phyloP scores from a whole-genome alignment of 2,113 vertebrate species.

The Aleadryas rufinucha region DNA sequence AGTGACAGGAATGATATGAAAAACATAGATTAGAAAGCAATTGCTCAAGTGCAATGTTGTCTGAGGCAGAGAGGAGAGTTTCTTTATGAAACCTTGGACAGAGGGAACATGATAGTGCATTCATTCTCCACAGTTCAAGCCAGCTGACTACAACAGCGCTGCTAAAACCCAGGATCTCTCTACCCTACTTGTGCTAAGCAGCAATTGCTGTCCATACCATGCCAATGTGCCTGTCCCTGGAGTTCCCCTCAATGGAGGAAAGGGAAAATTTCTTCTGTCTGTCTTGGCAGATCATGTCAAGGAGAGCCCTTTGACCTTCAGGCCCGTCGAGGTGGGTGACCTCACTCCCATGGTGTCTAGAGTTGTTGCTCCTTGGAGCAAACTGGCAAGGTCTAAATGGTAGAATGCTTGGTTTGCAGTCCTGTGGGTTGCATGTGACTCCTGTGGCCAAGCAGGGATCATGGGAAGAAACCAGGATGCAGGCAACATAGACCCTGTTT shows the following conservation, averaged over 20 bases:
- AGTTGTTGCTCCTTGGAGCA: neutral
- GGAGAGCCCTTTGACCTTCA: neutral
- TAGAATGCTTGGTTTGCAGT: neutral
- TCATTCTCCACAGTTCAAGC: neutral
- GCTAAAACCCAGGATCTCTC: neutral
- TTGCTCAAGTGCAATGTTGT: neutral
- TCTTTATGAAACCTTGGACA: neutral
- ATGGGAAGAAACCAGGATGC: neutral
- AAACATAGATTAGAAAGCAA: conserved; percentile 32
- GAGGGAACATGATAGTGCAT: neutral
- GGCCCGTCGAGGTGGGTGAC: rapidly evolving
- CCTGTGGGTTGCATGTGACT: rapidly evolving
- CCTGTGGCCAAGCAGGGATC: neutral
- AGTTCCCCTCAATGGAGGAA: neutral
- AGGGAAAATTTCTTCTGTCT: neutral
- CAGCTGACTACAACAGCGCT: neutral
- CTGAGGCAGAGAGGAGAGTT: neutral
- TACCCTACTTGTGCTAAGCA: neutral
- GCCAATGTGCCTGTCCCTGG: rapidly evolving
- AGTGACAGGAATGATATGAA: neutral
- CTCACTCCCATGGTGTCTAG: neutral
- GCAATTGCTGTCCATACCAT: neutral
- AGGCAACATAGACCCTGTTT: rapidly evolving
- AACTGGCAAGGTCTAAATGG: neutral
- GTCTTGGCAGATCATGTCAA: neutral